Conservation (phyloP, 2,113 vertebrate genomes). For the Dasyornis broadbenti region DNA sequence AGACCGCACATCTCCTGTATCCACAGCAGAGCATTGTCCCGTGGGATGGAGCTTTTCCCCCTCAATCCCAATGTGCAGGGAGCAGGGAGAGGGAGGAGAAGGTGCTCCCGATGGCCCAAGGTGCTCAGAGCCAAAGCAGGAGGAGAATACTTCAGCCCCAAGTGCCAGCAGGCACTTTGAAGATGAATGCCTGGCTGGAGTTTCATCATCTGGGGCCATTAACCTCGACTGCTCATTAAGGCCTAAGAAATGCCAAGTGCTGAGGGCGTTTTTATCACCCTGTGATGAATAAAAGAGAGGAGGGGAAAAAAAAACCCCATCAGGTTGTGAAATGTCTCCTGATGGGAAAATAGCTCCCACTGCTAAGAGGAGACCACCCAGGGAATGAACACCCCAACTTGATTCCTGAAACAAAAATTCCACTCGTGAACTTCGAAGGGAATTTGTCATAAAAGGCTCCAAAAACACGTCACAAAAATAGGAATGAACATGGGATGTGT, state of each 20-base stretch:
- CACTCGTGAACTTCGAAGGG: rapidly evolving
- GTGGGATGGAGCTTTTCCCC: rapidly evolving
- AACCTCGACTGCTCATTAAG: neutral
- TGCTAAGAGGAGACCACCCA: neutral
- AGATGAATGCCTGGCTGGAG: slow-evolving; percentile 28
- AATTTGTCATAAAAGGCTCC: neutral
- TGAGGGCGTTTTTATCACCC: neutral
- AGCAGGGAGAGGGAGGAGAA: neutral
- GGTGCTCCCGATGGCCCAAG: neutral
- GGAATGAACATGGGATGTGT: rapidly evolving
- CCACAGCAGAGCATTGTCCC: neutral
- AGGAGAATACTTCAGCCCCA: slow-evolving; percentile 30
- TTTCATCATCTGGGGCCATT: slow-evolving; percentile 10
- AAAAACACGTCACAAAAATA: neutral
- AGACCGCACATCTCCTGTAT: rapidly evolving
- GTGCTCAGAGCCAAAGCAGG: neutral
- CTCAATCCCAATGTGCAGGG: rapidly evolving
- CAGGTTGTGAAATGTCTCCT: neutral
- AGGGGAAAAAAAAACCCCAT: neutral
- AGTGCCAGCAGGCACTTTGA: neutral
- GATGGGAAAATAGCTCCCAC: neutral
- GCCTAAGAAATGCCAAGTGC: neutral
- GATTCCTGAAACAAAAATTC: neutral
- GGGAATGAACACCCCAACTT: rapidly evolving
- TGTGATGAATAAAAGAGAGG: neutral